Evolutionary conservation across 2,797 vertebrate genomes (phyloP).

Genomic region (Sphenopsis melanotis): DNA sequence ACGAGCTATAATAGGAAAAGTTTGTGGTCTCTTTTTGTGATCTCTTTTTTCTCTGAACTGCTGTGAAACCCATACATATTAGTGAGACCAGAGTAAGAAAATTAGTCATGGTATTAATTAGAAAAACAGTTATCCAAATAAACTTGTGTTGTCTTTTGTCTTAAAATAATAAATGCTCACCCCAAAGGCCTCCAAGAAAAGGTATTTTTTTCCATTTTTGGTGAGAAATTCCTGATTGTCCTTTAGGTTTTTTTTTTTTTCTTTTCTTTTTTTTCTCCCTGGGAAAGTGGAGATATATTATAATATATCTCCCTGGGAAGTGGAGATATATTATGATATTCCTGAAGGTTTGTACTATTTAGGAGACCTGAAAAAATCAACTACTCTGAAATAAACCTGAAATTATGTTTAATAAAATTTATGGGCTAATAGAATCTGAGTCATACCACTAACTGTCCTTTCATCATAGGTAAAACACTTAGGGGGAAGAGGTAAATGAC

Average conservation of each 20-base stretch:
- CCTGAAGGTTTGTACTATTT: not conserved
- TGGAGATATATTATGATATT: not conserved
- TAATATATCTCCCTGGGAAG: fast-evolving
- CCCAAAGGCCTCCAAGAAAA: fast-evolving
- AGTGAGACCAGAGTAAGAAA: not conserved
- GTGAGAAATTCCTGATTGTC: not conserved
- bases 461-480: not conserved
- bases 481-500: not conserved
- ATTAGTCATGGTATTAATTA: not conserved
- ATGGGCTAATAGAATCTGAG: not conserved
- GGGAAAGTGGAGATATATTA: not conserved
- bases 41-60: not conserved
- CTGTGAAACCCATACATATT: not conserved
- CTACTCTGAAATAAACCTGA: not conserved
- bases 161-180: not conserved
- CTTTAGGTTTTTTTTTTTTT: not conserved
- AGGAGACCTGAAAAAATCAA: not conserved
- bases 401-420: not conserved
- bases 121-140: not conserved
- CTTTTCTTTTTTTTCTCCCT: fast-evolving
- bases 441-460: not conserved
- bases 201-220: not conserved
- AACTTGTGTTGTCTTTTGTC: not conserved
- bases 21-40: not conserved
- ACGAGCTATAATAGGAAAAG: not conserved